Conservation (phyloP, 1,140 invertebrate genomes). For the Pteromalus puparum region DNA sequence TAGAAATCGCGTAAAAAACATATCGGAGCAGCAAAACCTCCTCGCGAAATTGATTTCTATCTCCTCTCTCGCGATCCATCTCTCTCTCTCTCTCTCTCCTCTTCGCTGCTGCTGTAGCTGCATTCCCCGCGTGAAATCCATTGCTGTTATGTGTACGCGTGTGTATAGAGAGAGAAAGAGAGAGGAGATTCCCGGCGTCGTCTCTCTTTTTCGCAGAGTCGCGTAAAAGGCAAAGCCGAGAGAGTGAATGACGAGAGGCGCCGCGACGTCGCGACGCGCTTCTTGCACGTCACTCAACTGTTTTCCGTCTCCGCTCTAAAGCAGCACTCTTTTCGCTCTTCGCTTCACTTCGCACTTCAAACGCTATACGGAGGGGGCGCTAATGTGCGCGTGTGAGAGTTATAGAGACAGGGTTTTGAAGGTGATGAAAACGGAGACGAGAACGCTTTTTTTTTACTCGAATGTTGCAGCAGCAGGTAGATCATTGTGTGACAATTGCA, state of each 20-base stretch:
- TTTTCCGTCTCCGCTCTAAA: constrained; percentile 16
- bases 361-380: not conserved
- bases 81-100: not conserved
- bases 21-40: not conserved
- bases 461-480: no score
- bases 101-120: not conserved
- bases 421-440: not conserved
- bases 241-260: constrained; percentile 40
- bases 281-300: not conserved
- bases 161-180: no score
- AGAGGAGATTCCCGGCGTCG: not conserved
- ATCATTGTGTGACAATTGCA: no score
- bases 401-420: not conserved
- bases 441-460: no score
- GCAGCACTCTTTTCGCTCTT: not conserved
- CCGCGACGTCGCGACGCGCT: constrained; percentile 45
- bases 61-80: not conserved
- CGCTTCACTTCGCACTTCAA: constrained; percentile 20
- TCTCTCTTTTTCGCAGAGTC: constrained; percentile 1
- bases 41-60: constrained; percentile 24
- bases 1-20: not conserved
- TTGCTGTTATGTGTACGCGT: not conserved
- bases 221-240: constrained; percentile 20
- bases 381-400: not conserved
- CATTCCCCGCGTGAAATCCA: constrained; percentile 13